Evolutionary conservation across 2,113 vertebrate species (phyloP).

Genomic region (Sarotherodon lohbergeri): DNA sequence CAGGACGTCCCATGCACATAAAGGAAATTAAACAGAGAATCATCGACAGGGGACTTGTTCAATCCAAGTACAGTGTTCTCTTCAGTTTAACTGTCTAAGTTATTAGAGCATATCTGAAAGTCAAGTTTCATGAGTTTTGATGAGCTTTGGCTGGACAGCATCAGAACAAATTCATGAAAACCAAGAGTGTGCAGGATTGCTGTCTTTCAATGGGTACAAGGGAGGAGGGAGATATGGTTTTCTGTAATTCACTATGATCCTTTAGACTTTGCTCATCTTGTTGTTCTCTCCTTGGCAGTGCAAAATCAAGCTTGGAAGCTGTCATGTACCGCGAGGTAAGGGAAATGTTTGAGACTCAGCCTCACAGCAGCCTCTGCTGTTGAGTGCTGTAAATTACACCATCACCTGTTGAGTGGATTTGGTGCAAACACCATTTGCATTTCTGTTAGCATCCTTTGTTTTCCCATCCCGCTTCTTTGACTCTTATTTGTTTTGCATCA

Average conservation of each 20-base stretch:
- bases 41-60: constrained; percentile 76
- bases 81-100: not conserved
- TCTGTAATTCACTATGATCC: not conserved
- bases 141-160: not conserved
- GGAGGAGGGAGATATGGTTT: not conserved
- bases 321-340: constrained; percentile 82
- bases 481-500: not conserved
- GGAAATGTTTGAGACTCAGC: not conserved
- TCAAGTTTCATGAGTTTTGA: not conserved
- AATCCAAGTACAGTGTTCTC: constrained; percentile 70
- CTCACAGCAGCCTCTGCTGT: constrained; percentile 37
- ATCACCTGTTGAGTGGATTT: not conserved
- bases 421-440: not conserved
- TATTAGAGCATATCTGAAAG: not conserved
- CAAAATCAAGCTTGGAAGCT: constrained; percentile 79
- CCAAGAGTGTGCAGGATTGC: not conserved
- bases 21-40: constrained; percentile 81
- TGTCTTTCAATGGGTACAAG: not conserved
- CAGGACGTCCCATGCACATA: constrained; percentile 79
- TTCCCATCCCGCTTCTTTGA: constrained; percentile 15
- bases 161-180: not conserved
- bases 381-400: constrained; percentile 7
- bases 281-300: constrained; percentile 50
- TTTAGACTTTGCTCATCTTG: not conserved
- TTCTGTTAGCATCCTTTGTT: constrained; percentile 13